A percentile compares a stretch with the other conserved stretches of the same genome.
Conservation (phyloP, 64 coral and sea anemone genomes). For the Pocillopora damicornis region DNA sequence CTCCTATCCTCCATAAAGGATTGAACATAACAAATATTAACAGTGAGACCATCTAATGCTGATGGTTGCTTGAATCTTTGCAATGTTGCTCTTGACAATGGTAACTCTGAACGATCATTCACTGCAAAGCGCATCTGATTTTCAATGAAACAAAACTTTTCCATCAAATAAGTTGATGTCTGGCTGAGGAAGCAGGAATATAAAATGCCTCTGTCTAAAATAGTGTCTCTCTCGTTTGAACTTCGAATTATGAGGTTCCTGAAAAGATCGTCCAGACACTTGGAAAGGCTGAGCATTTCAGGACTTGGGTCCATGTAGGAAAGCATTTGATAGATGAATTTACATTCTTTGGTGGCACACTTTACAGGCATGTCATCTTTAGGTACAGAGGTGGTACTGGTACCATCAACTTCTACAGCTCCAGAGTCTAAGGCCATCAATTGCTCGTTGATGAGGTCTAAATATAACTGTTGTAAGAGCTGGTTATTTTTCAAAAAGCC, state of each 20-base stretch:
- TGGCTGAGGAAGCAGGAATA: slow-evolving; percentile 75
- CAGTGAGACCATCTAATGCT: slow-evolving; percentile 1
- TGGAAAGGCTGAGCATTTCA: slow-evolving; percentile 63
- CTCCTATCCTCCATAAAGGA: slow-evolving; percentile 64
- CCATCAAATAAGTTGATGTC: slow-evolving; percentile 62
- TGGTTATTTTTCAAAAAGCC: slow-evolving; percentile 75
- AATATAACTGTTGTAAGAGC: slow-evolving; percentile 64
- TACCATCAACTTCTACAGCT: background rate
- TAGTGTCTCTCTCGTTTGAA: slow-evolving; percentile 18
- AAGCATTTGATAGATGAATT: slow-evolving; percentile 60
- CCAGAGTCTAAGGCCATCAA: slow-evolving; percentile 35
- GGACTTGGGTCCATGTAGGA: slow-evolving; percentile 67
- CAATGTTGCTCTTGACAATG: background rate
- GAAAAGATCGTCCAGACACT: slow-evolving; percentile 53
- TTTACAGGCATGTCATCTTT: background rate
- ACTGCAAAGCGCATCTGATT: slow-evolving; percentile 51
- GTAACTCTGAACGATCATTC: background rate
- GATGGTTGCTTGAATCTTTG: background rate
- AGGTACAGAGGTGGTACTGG: background rate
- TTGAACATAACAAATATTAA: slow-evolving; percentile 60
- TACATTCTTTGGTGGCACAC: background rate
- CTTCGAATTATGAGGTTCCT: slow-evolving; percentile 58
- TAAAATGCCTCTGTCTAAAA: slow-evolving; percentile 66
- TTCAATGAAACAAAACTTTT: slow-evolving; percentile 82
- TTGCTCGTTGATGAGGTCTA: slow-evolving; percentile 58